Evolutionary conservation across 2,113 vertebrate species (phyloP), one percentile per base, ranked within the genome.

Genomic region (Urocynchramus pylzowi): DNA sequence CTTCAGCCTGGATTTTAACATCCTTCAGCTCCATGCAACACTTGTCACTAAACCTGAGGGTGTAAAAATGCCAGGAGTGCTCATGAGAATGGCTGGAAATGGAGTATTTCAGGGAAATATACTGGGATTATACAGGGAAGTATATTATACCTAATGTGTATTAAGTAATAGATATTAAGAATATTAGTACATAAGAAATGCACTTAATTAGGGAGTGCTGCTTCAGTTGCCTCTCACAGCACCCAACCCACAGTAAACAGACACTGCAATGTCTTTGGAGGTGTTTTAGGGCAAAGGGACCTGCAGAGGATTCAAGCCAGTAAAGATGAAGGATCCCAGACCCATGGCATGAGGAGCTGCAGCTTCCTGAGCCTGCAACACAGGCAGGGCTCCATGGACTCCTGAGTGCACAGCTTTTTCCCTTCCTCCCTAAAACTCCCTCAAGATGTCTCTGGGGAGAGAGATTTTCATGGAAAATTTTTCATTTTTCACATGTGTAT

Each of bases 1-100:
- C 44, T 10, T 41, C 52, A 56, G 60, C 14, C 52, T 39, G 33
- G 60, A 30, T 27, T 79, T 91, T 13, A 27, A 26, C 24, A 14
- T 11, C 37, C 31, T 56, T 37, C 61, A 53, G 21, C 61, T 75
- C 23, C 0, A 0, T 13, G 1, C 2, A 28, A 35, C 3, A 4
- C 11, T 50, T 39, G 11, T 35, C 56, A 45, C 35, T 13, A 21
- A 41, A 50, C 15, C 1, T 4, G 13, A n/a, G 26, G 0, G 1
- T 30, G 22, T 17, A 35, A 63, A 80, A 89, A 28, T 10, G 21
- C n/a, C 49, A 39, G 57, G 52, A 27, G 49, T 42, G 24, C n/a
- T 27, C 3, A 0, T 26, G 47, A 45, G 37, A 47, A 18, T 13
- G 70, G 54, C 26, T 24, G 8, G 31, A 7, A 69, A 61, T 54